Evolutionary conservation across 2,113 vertebrate genomes (phyloP), one percentile per base, ranked within the genome.

Genomic region (Callionymus lyra): DNA sequence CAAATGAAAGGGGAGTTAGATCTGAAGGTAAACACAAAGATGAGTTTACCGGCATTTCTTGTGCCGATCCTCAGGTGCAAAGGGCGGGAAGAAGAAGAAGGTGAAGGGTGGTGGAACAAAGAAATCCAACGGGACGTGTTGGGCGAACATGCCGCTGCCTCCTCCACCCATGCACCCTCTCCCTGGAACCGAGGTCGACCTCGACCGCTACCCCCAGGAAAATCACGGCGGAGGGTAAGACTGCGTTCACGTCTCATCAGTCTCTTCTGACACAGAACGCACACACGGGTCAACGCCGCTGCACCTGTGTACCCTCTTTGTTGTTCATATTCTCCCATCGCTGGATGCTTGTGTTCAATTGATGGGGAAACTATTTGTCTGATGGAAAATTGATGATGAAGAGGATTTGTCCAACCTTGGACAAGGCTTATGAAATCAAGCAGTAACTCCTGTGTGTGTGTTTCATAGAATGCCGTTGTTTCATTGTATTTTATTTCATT

Each of bases 31-130:
- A 12, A 13, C 6, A 16, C 21, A 49, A 11, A 19, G 16, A 44
- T 53, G 33, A 54, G 6, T 47, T 11, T 6, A 6, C 10, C 38
- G 45, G 47, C 16, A 37, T 50, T 6, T 17, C 14, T 55, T n/a
- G 43, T 41, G 9, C 12, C 52, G 31, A 8, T 44, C 52, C 17
- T 48, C 79, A 97, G 94, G 91, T 84, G 89, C 91, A 35, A 98
- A 97, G 87, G 86, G 85, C 68, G 92, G 89, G 11, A 97, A 96
- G 81, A 97, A 96, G 83, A 98, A 97, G 88, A 98, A 94, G 82
- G 87, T 60, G 50, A 98, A 94, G 82, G 87, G 88, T 68, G 84
- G 88, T 68, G 84, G 88, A 59, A 81, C 87, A 19, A 98, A 98
- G 75, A 74, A 94, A 87, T 92, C 84, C 56, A 93, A 92, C 53